A percentile compares a stretch with the other conserved stretches of the same genome.
These are phyloP conservation scores for Pluvianellus socialis DNA, from an alignment of 2,113 vertebrate species.

Conservation along the genomic window DNA sequence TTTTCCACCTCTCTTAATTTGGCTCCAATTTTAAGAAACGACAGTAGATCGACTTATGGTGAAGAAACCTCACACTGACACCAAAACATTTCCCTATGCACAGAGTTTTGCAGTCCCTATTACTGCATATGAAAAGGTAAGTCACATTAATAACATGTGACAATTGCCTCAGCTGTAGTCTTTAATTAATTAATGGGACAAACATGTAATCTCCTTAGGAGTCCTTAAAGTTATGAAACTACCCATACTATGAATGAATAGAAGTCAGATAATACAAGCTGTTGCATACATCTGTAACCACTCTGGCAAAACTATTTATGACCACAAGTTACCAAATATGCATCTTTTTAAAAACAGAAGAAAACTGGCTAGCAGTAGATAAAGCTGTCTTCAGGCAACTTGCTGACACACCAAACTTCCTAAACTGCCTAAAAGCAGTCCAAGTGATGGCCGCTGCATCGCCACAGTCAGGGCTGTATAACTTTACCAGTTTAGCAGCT, in stretches of 20 bases:
- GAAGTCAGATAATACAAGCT: not conserved
- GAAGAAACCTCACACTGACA: not conserved
- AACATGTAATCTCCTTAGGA: not conserved
- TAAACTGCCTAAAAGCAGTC: not conserved
- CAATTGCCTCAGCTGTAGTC: not conserved
- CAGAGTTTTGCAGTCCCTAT: not conserved
- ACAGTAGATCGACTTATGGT: accelerated
- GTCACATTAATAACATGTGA: not conserved
- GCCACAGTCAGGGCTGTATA: not conserved
- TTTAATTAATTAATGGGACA: not conserved
- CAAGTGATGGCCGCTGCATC: not conserved
- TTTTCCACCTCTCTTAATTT: not conserved
- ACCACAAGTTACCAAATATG: not conserved
- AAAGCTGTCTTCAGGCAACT: not conserved
- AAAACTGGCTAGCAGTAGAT: not conserved
- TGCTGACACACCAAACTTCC: not conserved
- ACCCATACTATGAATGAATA: not conserved
- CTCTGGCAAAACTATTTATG: not conserved
- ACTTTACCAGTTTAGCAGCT: not conserved
- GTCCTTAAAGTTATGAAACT: not conserved
- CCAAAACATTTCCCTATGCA: not conserved
- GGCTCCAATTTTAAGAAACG: not conserved
- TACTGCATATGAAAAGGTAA: not conserved
- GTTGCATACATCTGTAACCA: not conserved
- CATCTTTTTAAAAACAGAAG: not conserved